A percentile compares a stretch with the other conserved stretches of the same genome.
Evolutionary conservation across 1,140 invertebrate genomes (phyloP).

Genomic region (Drosophila parabipectinata): DNA sequence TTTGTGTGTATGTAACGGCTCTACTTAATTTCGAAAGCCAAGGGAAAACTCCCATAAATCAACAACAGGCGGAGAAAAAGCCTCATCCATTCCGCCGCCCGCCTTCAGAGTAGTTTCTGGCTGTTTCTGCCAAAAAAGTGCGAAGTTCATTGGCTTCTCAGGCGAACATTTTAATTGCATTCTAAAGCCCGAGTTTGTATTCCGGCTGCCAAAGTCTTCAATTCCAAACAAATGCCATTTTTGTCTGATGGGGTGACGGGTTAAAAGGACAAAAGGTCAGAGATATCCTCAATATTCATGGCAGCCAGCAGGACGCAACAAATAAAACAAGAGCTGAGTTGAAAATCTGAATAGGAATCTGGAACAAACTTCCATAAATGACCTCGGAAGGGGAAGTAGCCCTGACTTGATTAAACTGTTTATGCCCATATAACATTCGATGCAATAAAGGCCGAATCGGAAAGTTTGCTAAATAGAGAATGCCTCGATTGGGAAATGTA

Average conservation of each 20-base stretch:
- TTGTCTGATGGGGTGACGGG: slow-evolving; percentile 1
- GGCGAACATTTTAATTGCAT: slow-evolving; percentile 77
- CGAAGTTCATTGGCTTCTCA: slow-evolving; percentile 72
- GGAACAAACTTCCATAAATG: slow-evolving; percentile 40
- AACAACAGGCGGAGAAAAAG: slow-evolving; percentile 59
- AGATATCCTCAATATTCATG: slow-evolving; percentile 72
- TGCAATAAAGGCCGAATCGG: slow-evolving; percentile 31
- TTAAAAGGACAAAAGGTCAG: slow-evolving; percentile 64
- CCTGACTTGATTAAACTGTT: slow-evolving; percentile 45
- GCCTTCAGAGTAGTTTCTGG: not conserved
- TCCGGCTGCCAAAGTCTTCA: slow-evolving; percentile 63
- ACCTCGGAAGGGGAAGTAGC: slow-evolving; percentile 18
- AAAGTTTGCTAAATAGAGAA: slow-evolving; percentile 23
- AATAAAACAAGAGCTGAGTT: slow-evolving; percentile 18
- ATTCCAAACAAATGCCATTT: slow-evolving; percentile 34
- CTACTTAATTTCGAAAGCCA: slow-evolving; percentile 66
- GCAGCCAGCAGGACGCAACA: slow-evolving; percentile 16
- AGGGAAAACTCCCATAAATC: slow-evolving; percentile 76
- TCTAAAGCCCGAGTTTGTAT: slow-evolving; percentile 65
- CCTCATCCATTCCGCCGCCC: not conserved
- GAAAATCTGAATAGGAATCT: slow-evolving; percentile 16
- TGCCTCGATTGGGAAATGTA: slow-evolving; percentile 29
- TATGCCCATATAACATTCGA: slow-evolving; percentile 33
- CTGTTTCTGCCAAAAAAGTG: slow-evolving; percentile 29
- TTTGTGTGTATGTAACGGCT: slow-evolving; percentile 67